A percentile compares a stretch with the other conserved stretches of the same genome.
These are phyloP conservation scores for Rhabditoides inermis DNA, from an alignment of 2,888 invertebrate genomes.

Conservation along the genomic window DNA sequence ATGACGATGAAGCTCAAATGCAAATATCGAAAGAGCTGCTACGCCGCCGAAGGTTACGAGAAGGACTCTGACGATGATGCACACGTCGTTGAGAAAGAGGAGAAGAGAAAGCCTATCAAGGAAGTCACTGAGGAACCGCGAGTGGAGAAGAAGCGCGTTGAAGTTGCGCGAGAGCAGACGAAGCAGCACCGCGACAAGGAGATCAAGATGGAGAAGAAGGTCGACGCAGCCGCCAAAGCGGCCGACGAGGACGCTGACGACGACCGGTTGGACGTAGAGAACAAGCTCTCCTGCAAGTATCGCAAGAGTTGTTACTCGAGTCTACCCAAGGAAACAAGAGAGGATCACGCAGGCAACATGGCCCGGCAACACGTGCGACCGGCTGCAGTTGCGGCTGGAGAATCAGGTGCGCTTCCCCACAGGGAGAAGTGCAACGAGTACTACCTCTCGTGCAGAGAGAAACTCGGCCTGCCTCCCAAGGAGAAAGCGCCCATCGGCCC, in stretches of 20 bases:
- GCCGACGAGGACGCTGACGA: constrained; percentile 37
- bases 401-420: constrained; percentile 13
- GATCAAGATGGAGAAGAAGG: constrained; percentile 11
- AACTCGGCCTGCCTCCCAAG: constrained; percentile 41
- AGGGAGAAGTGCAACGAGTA: constrained; percentile 30
- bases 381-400: background rate
- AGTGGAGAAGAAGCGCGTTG: background rate
- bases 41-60: constrained; percentile 5
- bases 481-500: constrained; percentile 45
- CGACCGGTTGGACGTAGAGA: background rate
- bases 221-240: background rate
- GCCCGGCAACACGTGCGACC: constrained; percentile 9
- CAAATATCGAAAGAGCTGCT: constrained; percentile 28
- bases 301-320: constrained; percentile 20
- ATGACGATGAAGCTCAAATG: constrained; percentile 10
- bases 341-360: constrained; percentile 24
- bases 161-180: background rate
- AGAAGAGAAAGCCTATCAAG: constrained; percentile 9
- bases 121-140: constrained; percentile 6
- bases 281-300: constrained; percentile 23
- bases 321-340: constrained; percentile 13
- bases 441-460: constrained; percentile 34
- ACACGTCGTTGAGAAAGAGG: constrained; percentile 4
- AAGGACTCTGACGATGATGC: constrained; percentile 6
- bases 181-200: constrained; percentile 7